Base-by-base conservation (phyloP, 2,888 invertebrate genomes). In the Subacronicta megacephala region DNA sequence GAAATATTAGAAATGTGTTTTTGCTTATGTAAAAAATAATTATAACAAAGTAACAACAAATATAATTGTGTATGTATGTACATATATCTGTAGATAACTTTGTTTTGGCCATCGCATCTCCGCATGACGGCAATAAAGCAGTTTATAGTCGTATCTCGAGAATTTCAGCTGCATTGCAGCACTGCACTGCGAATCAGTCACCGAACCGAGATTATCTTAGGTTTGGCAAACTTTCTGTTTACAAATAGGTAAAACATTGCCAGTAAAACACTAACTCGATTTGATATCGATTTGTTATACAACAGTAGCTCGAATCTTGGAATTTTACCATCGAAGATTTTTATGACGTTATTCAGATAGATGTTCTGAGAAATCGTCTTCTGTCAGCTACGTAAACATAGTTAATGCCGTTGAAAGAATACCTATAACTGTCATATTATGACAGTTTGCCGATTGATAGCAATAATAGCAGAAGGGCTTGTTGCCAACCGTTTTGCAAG, bases 131-230 rank as follows among this genome's bases (percentile, higher is more conserved):
- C n/a, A 31, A 0, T 18, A 16, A 47, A 50, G 33, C 40, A 26
- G 36, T 62, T 63, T 37, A 46, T 47, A 61, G 38, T 53, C n/a
- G 43, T 13, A 33, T 58, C 43, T 26, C 15, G 13, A n/a, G 17
- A 16, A 13, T 26, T 50, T 46, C 16, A 35, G 61, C 73, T 78
- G 82, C 83, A 83, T 58, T 83, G 81, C 83, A 81, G 83, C 62
- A 70, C 33, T 52, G 63, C 56, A 56, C 51, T n/a, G 44, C 60
- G 59, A 61, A 67, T 67, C 63, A 57, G 62, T 53, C 59, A 52
- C 59, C 58, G 59, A 62, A 61, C 57, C 46, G 47, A 75, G 72
- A 75, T 71, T 66, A 62, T 65, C 70, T 65, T 50, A 38, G 51
- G 63, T 71, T 78, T 79, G 78, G 80, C 81, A 78, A 60, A 72